Evolutionary conservation across 2,888 invertebrate genomes (phyloP).

Genomic region (Drosophila gaucha): DNA sequence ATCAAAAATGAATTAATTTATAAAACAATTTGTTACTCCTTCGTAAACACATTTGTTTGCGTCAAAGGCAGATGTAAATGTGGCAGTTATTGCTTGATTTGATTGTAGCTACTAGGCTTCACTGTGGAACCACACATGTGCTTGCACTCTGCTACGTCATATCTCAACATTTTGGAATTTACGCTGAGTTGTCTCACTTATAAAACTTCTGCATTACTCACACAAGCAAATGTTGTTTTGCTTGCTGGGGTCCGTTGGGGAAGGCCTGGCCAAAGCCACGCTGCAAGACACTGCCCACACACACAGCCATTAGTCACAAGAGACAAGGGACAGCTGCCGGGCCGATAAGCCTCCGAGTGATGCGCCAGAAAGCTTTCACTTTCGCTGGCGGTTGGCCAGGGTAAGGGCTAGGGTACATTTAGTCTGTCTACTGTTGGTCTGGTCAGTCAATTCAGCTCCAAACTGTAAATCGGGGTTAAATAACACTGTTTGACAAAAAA

Average conservation of each 20-base stretch:
- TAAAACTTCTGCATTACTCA: conserved; percentile 32
- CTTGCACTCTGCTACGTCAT: conserved; percentile 3
- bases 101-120: not conserved
- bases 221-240: not conserved
- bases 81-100: not conserved
- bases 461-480: too few relatives aligned
- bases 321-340: too few relatives aligned
- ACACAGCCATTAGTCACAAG: conserved; percentile 42
- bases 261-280: conserved; percentile 5
- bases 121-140: not conserved
- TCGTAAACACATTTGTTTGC: not conserved
- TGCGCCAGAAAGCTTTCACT: conserved; percentile 50
- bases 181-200: conserved; percentile 26
- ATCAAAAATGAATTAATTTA: not conserved
- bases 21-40: not conserved
- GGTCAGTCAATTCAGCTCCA: conserved; percentile 37
- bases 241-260: not conserved
- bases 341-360: conserved; percentile 31
- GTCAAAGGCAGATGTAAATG: not conserved
- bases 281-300: conserved; percentile 1
- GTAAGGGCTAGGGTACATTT: not conserved
- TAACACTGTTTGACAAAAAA: not conserved
- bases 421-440: conserved; percentile 9
- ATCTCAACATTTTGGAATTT: conserved; percentile 24
- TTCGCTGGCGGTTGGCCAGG: conserved; percentile 30